Conservation (phyloP, 2,797 vertebrate species). For the Hozukius guyotensis region DNA sequence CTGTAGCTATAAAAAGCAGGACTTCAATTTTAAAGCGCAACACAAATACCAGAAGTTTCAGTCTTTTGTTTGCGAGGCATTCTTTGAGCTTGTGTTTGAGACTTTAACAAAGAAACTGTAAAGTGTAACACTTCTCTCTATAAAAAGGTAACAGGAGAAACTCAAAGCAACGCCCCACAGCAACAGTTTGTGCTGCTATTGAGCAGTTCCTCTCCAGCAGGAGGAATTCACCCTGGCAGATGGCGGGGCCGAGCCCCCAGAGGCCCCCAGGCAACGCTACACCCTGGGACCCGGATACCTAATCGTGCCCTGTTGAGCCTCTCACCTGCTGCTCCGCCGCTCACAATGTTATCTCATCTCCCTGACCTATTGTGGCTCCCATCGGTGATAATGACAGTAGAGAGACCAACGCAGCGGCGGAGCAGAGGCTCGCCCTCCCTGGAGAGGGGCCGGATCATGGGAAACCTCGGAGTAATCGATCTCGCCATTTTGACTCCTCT, state of each 20-base stretch:
- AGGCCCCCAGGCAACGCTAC: conserved; percentile 84
- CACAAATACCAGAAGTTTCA: conserved; percentile 18
- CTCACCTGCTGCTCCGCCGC: conserved; percentile 83
- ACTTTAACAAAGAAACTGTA: conserved; percentile 47
- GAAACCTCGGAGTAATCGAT: conserved; percentile 81
- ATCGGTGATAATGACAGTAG: conserved; percentile 79
- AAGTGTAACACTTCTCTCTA: conserved; percentile 64
- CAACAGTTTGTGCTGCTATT: conserved; percentile 70
- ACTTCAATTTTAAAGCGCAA: background rate
- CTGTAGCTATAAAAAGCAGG: background rate
- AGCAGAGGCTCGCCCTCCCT: conserved; percentile 67
- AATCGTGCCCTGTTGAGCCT: conserved; percentile 83
- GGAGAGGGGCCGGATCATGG: conserved; percentile 78
- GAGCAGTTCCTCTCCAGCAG: conserved; percentile 46
- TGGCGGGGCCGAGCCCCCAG: conserved; percentile 80
- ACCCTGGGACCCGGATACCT: conserved; percentile 87
- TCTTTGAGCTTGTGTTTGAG: conserved; percentile 30
- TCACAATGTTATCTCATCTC: conserved; percentile 87
- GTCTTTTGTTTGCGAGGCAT: conserved; percentile 22
- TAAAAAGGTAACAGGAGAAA: conserved; percentile 76
- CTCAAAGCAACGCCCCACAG: conserved; percentile 71
- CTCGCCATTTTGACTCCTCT: conserved; percentile 59
- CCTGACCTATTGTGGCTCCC: conserved; percentile 81
- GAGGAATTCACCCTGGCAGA: conserved; percentile 83
- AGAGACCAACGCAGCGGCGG: conserved; percentile 72